Evolutionary conservation across 1,140 invertebrate species (phyloP).

Genomic region (Venustaconcha ellipsiformis): DNA sequence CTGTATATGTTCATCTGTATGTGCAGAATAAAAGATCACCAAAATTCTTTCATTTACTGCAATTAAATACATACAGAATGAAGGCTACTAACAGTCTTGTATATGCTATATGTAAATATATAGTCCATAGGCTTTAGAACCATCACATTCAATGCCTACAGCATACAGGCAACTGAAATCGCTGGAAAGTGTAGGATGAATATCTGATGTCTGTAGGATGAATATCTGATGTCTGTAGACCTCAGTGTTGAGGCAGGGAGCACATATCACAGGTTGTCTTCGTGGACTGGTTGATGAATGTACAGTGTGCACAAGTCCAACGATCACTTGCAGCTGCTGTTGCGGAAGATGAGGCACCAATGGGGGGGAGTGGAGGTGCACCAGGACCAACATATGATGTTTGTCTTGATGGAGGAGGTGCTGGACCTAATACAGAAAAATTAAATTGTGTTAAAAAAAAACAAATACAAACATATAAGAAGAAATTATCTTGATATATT

Average conservation of each 20-base stretch:
- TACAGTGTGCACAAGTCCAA: slow-evolving; percentile 95
- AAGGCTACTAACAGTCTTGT: no score
- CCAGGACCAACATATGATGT: slow-evolving; percentile 56
- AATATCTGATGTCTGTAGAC: neutral
- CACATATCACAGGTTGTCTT: slow-evolving; percentile 91
- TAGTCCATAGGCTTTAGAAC: no score
- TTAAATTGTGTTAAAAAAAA: neutral
- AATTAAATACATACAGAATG: no score
- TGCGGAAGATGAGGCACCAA: slow-evolving; percentile 20
- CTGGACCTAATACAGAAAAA: slow-evolving; percentile 46
- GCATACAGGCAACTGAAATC: no score
- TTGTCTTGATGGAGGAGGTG: slow-evolving; percentile 34
- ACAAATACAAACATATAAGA: neutral
- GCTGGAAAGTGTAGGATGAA: no score
- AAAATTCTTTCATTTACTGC: no score
- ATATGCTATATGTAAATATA: no score
- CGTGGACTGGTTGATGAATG: slow-evolving; percentile 86
- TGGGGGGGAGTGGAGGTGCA: slow-evolving; percentile 57
- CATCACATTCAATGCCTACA: no score
- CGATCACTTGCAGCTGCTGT: slow-evolving; percentile 51
- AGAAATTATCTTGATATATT: neutral
- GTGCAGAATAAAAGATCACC: no score
- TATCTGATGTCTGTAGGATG: no score
- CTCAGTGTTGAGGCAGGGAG: slow-evolving; percentile 77
- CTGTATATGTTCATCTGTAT: no score